Base-by-base conservation (phyloP, 2,113 vertebrate species). In the Empidonax traillii region DNA sequence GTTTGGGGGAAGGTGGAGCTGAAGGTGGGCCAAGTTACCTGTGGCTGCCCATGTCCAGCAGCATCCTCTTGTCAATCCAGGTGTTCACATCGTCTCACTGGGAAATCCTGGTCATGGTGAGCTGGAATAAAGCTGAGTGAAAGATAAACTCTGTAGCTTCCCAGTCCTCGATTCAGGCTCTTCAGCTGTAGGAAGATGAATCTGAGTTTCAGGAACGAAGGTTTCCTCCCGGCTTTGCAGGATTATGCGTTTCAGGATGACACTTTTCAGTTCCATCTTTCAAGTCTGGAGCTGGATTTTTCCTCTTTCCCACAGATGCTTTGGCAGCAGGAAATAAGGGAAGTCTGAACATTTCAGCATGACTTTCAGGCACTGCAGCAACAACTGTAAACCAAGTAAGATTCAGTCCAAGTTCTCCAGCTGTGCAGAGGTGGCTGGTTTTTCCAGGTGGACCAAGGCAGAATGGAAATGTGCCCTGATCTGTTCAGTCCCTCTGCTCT, bases 251-350 rank as follows among this genome's bases (percentile, higher is more conserved):
- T 95, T 95, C 85, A 95, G 76, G 89, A 94, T 96, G 96, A 95
- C 27, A 30, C 61, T 96, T 96, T 87, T 73, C 85, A 80, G 76
- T 59, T 96, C 93, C 51, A 53, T 89, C 67, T 91, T 95, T 96
- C 76, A 78, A 94, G 86, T 80, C 96, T 94, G 81, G 96, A 97
- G 95, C 84, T 97, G 93, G 90, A 89, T 97, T 88, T 96, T 97
- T 73, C 94, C 96, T 96, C 85, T 95, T 96, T 93, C 96, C 93
- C 72, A 74, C 96, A 97, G 96, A 90, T 95, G 91, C 96, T 97
- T 98, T 98, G 97, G 96, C 97, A 97, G 92, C 94, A 94, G 95
- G 93, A 95, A 97, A 93, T 95, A 97, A 95, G 93, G 91, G 91
- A 95, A 95, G 85, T 24, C 94, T 95, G 96, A 97, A 91, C 81